These are phyloP conservation scores for Smutsia gigantea DNA, from an alignment of 2,797 vertebrate species.

Conservation along the genomic window DNA sequence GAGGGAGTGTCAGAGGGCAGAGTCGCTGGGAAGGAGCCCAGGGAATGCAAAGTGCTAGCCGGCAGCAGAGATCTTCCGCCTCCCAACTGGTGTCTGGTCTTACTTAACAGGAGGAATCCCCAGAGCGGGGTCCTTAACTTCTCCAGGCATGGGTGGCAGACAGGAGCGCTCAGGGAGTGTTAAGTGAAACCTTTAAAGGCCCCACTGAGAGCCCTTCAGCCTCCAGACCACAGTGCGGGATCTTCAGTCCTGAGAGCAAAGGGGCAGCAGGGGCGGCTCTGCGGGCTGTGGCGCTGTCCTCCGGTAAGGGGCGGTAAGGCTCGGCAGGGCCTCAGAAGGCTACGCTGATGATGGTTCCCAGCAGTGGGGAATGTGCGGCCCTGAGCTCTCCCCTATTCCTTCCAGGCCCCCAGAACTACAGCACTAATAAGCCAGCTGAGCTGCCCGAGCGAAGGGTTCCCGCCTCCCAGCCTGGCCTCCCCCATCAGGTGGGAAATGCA, in stretches of 20 bases:
- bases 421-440: neutral
- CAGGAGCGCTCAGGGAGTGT: slow-evolving; percentile 21
- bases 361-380: neutral
- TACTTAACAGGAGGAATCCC: slow-evolving; percentile 62
- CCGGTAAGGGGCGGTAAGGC: neutral
- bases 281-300: neutral
- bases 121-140: slow-evolving; percentile 55
- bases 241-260: neutral
- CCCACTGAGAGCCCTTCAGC: neutral
- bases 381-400: neutral
- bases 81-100: neutral
- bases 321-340: accelerated
- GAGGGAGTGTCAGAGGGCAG: neutral
- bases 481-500: neutral
- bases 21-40: neutral
- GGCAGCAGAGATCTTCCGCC: neutral
- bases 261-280: neutral
- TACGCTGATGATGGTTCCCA: too few species aligned
- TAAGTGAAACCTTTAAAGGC: slow-evolving; percentile 31
- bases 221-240: neutral
- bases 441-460: neutral
- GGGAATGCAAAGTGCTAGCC: neutral
- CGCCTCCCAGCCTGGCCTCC: neutral
- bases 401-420: neutral
- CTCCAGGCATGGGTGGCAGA: neutral